These are phyloP conservation scores for Venusia cambrica DNA, from an alignment of 2,888 invertebrate genomes.

Conservation along the genomic window DNA sequence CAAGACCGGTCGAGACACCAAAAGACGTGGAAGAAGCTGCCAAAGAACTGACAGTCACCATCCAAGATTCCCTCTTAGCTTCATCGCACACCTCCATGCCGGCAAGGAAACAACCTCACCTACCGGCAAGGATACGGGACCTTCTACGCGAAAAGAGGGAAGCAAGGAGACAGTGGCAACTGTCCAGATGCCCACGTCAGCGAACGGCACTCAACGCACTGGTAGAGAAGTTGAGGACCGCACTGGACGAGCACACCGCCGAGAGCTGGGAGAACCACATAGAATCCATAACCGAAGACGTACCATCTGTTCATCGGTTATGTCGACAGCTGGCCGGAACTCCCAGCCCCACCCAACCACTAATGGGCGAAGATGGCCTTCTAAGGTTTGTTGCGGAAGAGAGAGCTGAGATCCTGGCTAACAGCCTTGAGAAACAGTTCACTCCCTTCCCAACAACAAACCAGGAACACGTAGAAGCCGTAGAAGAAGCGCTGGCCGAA, in stretches of 20 bases:
- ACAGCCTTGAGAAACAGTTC: constrained; percentile 5
- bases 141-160: constrained; percentile 5
- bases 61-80: too few species aligned
- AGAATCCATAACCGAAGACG: not conserved
- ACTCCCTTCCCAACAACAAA: constrained; percentile 2
- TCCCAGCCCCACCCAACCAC: not conserved
- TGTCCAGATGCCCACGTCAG: constrained; percentile 5
- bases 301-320: constrained; percentile 1
- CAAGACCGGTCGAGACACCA: constrained; percentile 7
- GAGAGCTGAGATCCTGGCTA: constrained; percentile 7
- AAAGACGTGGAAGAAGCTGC: constrained; percentile 8
- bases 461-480: not conserved
- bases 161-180: constrained; percentile 3
- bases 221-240: not conserved
- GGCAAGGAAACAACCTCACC: not conserved
- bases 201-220: constrained; percentile 1
- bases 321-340: not conserved
- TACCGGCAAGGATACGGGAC: constrained; percentile 4
- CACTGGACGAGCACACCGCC: not conserved
- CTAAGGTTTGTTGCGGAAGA: constrained; percentile 1
- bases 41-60: too few species aligned
- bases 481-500: not conserved
- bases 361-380: not conserved
- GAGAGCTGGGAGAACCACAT: constrained; percentile 6
- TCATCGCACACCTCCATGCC: too few species aligned